Base-by-base conservation (phyloP, 2,888 invertebrate species). In the Tupiocoris notatus region DNA sequence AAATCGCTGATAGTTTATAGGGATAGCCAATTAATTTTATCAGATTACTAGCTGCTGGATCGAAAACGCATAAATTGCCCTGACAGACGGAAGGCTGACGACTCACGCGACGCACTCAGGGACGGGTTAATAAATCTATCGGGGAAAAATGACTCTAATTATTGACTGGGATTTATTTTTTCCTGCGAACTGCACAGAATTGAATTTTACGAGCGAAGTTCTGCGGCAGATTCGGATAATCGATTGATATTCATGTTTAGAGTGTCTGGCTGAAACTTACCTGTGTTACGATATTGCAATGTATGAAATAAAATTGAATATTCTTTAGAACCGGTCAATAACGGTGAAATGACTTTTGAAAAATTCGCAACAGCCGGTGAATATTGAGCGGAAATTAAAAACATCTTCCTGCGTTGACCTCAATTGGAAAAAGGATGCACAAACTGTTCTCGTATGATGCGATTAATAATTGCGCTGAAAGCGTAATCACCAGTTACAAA, bases 61-160 rank as follows among this genome's bases (percentile, higher is more conserved):
- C 59, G n/a, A 59, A 59, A 59, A n/a, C 16, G 59, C 59, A 59
- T 59, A 59, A 59, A 59, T 18, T n/a, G 59, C n/a, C 59, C n/a
- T 59, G 59, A 9, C 59, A 18, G 59, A n/a, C 59, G 59, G 12
- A 59, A 59, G 20, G 59, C 18, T 59, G 59, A 59, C 59, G 6
- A 17, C 3, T 17, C 59, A 59, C 59, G 59, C 59, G n/a, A 59
- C 7, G n/a, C 59, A 3, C 59, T 7, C 39, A 39, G 39, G 39
- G 12, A 39, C 39, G 12, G 12, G 39, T 39, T 39, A 39, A 39
- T 39, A 39, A 39, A 39, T 39, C 39, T 39, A 12, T 12, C 12
- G 39, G 39, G 12, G 39, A 39, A 39, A 39, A 39, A 7, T 7
- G 39, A 39, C 39, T 39, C 12, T 3, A 59, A 59, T n/a, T n/a